phyloP scores from a whole-genome alignment of 2,888 invertebrate genomes.

The Noctua fimbriata region DNA sequence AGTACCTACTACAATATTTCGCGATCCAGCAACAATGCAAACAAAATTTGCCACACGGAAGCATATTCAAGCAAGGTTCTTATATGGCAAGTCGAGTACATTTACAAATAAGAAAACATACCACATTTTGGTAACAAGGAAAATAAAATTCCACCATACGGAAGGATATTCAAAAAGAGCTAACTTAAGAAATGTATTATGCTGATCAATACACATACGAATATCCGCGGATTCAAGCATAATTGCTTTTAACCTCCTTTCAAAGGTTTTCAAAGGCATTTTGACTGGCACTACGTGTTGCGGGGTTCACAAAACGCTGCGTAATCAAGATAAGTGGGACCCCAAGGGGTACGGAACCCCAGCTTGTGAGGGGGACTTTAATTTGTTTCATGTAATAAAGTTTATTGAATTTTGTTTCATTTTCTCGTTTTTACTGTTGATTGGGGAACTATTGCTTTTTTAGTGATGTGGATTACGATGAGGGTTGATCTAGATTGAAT shows the following conservation, averaged over 20 bases:
- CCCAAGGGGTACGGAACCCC: constrained; percentile 59
- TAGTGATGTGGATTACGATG: constrained; percentile 15
- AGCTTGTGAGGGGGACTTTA: constrained; percentile 53
- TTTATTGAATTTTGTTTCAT: constrained; percentile 61
- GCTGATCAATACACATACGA: constrained; percentile 51
- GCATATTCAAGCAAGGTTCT: neutral
- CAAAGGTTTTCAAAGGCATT: constrained; percentile 67
- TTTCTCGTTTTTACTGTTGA: constrained; percentile 64
- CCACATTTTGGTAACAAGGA: neutral
- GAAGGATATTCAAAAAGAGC: constrained; percentile 25
- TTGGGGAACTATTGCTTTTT: constrained; percentile 49
- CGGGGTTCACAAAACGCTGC: constrained; percentile 63
- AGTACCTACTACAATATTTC: neutral
- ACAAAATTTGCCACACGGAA: neutral
- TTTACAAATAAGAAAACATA: neutral
- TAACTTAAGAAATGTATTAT: constrained; percentile 31
- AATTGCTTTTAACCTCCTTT: constrained; percentile 69
- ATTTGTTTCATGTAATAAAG: constrained; percentile 65
- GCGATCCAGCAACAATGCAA: neutral
- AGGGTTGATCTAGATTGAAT: constrained; percentile 12
- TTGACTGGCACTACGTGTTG: constrained; percentile 67
- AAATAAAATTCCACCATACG: neutral
- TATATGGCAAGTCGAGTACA: neutral
- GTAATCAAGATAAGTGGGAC: constrained; percentile 72
- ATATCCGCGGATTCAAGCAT: constrained; percentile 47